Conservation (phyloP, 2,888 invertebrate genomes). For the Melanostoma scalare region DNA sequence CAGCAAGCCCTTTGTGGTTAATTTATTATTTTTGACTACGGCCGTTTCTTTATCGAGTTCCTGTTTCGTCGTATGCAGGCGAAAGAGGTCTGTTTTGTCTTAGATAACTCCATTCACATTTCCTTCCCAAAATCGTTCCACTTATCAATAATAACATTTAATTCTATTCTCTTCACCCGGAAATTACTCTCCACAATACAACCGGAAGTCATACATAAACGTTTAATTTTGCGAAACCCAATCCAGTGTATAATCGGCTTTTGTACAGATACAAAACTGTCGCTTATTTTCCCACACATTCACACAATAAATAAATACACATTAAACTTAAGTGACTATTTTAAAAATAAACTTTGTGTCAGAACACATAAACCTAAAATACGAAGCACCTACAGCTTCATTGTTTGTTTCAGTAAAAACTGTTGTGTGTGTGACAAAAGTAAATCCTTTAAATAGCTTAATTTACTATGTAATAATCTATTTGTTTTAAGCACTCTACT, state of each 20-base stretch:
- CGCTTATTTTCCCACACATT: slow-evolving; percentile 27
- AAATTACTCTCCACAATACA: too few relatives aligned
- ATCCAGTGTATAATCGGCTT: slow-evolving; percentile 24
- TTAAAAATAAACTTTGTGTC: background rate
- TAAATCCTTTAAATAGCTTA: background rate
- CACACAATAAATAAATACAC: background rate
- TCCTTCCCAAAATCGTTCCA: too few relatives aligned
- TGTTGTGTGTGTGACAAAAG: too few relatives aligned
- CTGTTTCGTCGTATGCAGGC: too few relatives aligned
- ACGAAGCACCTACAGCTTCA: background rate
- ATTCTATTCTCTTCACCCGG: too few relatives aligned
- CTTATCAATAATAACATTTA: too few relatives aligned
- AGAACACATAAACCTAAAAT: background rate
- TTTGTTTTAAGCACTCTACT: background rate
- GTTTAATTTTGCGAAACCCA: background rate
- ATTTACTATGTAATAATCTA: slow-evolving; percentile 12
- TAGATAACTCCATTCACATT: too few relatives aligned
- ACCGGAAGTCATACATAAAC: too few relatives aligned
- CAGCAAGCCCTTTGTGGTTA: too few relatives aligned
- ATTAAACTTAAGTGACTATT: slow-evolving; percentile 8
- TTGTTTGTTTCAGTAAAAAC: background rate
- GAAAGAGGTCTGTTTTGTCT: too few relatives aligned
- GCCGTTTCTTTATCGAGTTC: too few relatives aligned
- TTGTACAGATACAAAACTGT: slow-evolving; percentile 21
- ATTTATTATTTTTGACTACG: too few relatives aligned